A percentile compares a stretch with the other conserved stretches of the same genome.
These are phyloP conservation scores for Tiliacea aurago DNA, from an alignment of 2,888 invertebrate genomes.

Conservation along the genomic window DNA sequence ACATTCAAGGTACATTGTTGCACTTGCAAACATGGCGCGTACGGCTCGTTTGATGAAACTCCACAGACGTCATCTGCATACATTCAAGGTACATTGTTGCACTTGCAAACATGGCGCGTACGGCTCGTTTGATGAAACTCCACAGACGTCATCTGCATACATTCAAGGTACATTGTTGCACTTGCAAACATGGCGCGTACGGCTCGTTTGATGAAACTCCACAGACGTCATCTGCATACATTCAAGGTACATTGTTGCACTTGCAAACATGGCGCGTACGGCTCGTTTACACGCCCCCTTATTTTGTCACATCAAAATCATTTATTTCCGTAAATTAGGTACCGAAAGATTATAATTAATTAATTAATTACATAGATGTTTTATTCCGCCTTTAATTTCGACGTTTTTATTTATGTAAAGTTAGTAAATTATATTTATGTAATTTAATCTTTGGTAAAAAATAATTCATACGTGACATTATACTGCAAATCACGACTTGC, in stretches of 20 bases:
- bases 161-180: not conserved
- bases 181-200: not conserved
- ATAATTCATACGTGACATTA: no score
- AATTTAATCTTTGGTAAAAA: no score
- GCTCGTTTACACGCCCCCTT: constrained; percentile 1
- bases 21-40: not conserved
- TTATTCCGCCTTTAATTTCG: not conserved
- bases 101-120: not conserved
- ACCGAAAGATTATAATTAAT: not conserved
- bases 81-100: not conserved
- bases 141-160: not conserved
- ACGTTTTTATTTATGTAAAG: no score
- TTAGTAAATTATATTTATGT: no score
- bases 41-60: not conserved
- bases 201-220: not conserved
- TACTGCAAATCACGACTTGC: no score
- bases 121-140: not conserved
- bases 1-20: not conserved
- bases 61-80: not conserved
- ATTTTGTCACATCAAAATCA: not conserved
- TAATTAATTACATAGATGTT: no score
- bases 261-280: not conserved
- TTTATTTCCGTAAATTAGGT: not conserved
- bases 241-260: not conserved
- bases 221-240: constrained; percentile 2